phyloP scores from a whole-genome alignment of 2,888 invertebrate genomes.

The Caenorhabditis doughertyi region DNA sequence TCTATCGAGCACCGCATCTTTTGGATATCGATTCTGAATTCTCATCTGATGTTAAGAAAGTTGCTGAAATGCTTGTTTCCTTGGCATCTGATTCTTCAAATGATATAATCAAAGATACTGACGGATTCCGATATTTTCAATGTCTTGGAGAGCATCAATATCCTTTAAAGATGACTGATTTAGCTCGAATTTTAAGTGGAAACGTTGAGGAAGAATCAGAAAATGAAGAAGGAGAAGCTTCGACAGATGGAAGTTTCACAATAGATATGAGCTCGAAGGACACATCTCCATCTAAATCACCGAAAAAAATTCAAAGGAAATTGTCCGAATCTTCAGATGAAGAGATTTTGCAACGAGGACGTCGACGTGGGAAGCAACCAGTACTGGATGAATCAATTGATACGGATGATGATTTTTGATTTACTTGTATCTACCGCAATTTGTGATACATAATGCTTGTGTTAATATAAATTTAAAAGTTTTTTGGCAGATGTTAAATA shows the following conservation, averaged over 20 bases:
- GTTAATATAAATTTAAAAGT: too few relatives aligned
- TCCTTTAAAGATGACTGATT: constrained; percentile 14
- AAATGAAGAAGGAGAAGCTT: constrained; percentile 6
- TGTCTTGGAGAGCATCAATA: constrained; percentile 13
- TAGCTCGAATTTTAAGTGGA: neutral
- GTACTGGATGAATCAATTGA: constrained; percentile 25
- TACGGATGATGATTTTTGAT: constrained; percentile 22
- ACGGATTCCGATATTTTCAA: constrained; percentile 15
- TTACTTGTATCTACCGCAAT: neutral
- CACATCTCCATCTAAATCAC: constrained; percentile 6
- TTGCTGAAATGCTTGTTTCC: neutral
- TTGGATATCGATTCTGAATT: constrained; percentile 7
- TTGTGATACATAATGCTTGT: neutral
- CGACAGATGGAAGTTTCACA: neutral
- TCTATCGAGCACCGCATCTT: constrained; percentile 21
- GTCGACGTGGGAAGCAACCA: constrained; percentile 35
- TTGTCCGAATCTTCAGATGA: constrained; percentile 45
- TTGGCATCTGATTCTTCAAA: neutral
- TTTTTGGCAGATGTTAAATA: neutral
- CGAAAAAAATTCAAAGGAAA: neutral
- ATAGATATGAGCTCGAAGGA: neutral
- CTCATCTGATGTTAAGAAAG: neutral
- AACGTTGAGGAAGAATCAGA: neutral
- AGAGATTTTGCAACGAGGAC: constrained; percentile 40
- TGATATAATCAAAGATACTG: neutral